A percentile compares a stretch with the other conserved stretches of the same genome.
Conservation (phyloP, 2,888 invertebrate species). For the Biston stratarius region DNA sequence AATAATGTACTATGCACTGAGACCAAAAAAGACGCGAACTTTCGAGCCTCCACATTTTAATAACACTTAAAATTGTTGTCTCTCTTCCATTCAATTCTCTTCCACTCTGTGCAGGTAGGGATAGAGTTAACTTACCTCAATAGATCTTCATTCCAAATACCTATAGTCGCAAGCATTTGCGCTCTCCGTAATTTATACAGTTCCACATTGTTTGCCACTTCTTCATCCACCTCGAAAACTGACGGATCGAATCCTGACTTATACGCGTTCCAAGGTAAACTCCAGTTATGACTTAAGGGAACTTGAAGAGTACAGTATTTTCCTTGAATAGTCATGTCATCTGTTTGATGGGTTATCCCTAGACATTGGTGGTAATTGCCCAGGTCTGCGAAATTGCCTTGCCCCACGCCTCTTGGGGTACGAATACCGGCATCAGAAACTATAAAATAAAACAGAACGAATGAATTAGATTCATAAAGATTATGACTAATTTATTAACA, state of each 20-base stretch:
- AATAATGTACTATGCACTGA: no score
- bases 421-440: slow-evolving; percentile 61
- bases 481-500: no score
- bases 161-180: slow-evolving; percentile 30
- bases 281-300: slow-evolving; percentile 49
- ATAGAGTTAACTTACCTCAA: slow-evolving; percentile 18
- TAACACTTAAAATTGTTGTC: no score
- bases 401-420: slow-evolving; percentile 54
- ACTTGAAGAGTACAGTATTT: slow-evolving; percentile 63
- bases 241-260: slow-evolving; percentile 36
- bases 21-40: no score
- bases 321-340: slow-evolving; percentile 52
- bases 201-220: slow-evolving; percentile 29
- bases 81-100: no score
- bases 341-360: slow-evolving; percentile 45
- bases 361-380: slow-evolving; percentile 65
- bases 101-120: no score
- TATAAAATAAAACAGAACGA: slow-evolving; percentile 32
- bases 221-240: slow-evolving; percentile 37
- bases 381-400: slow-evolving; percentile 53
- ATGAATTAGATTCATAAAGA: neutral
- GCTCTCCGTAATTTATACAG: slow-evolving; percentile 11
- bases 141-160: slow-evolving; percentile 30
- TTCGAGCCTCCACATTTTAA: no score
- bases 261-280: slow-evolving; percentile 34